Conservation (phyloP, 2,888 invertebrate species). For the Alitta virens region DNA sequence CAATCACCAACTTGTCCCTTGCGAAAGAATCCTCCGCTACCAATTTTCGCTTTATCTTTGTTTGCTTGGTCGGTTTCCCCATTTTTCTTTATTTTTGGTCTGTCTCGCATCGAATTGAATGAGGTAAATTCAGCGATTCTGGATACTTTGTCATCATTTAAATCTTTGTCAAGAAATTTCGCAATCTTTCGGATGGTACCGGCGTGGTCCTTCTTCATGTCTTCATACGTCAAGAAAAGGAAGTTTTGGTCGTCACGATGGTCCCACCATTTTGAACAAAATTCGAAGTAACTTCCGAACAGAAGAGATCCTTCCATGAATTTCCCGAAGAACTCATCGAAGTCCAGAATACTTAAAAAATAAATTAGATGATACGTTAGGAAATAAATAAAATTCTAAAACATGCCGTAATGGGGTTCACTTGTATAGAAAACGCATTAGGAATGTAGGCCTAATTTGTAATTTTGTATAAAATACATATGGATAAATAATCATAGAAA, state of each 20-base stretch:
- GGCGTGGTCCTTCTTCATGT: background rate
- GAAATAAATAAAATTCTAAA: too few species aligned
- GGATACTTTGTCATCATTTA: background rate
- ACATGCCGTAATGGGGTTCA: too few species aligned
- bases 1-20: conserved; percentile 12
- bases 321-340: conserved; percentile 1
- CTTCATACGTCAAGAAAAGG: conserved; percentile 5
- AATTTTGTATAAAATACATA: too few species aligned
- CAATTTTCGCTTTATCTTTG: too few species aligned
- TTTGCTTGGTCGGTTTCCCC: background rate
- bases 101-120: background rate
- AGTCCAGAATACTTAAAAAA: background rate
- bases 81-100: background rate
- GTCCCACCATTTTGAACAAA: background rate
- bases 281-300: background rate
- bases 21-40: background rate
- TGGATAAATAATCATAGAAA: too few species aligned
- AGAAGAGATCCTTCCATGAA: conserved; percentile 1
- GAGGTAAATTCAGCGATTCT: background rate
- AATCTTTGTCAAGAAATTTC: background rate
- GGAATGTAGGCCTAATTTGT: too few species aligned
- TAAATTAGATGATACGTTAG: too few species aligned
- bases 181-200: conserved; percentile 1
- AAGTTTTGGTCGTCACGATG: background rate
- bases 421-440: too few species aligned